phyloP scores from a whole-genome alignment of 1,140 invertebrate genomes.

The Sarcophaga bullata region DNA sequence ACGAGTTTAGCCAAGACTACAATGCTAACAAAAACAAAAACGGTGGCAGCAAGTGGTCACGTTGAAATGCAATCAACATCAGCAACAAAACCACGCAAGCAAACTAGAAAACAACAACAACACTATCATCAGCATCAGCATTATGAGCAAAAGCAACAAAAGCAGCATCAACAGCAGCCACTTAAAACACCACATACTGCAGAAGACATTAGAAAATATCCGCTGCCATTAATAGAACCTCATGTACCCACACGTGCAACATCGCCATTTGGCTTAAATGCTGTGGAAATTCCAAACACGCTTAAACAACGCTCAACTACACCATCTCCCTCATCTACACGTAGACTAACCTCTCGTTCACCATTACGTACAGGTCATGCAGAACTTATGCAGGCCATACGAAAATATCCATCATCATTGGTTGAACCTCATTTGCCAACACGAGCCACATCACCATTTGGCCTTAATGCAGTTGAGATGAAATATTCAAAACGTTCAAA shows the following conservation, averaged over 20 bases:
- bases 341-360: neutral
- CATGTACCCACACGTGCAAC: conserved; percentile 50
- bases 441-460: conserved; percentile 55
- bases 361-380: conserved; percentile 43
- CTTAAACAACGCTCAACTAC: neutral
- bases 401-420: conserved; percentile 57
- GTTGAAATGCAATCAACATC: conserved; percentile 40
- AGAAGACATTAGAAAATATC: conserved; percentile 54
- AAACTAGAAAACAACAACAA: conserved; percentile 12
- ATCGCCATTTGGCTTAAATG: conserved; percentile 58
- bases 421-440: conserved; percentile 52
- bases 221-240: conserved; percentile 57
- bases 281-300: conserved; percentile 43
- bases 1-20: neutral
- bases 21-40: neutral
- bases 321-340: neutral
- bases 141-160: neutral
- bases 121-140: neutral
- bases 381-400: conserved; percentile 29
- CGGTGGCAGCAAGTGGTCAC: conserved; percentile 20
- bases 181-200: neutral
- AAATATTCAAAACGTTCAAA: conserved; percentile 2
- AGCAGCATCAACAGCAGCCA: neutral
- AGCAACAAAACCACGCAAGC: conserved; percentile 16
- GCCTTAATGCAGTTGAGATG: conserved; percentile 50